Conservation (phyloP, 2,113 vertebrate species). For the Tychaedon coryphoeus region DNA sequence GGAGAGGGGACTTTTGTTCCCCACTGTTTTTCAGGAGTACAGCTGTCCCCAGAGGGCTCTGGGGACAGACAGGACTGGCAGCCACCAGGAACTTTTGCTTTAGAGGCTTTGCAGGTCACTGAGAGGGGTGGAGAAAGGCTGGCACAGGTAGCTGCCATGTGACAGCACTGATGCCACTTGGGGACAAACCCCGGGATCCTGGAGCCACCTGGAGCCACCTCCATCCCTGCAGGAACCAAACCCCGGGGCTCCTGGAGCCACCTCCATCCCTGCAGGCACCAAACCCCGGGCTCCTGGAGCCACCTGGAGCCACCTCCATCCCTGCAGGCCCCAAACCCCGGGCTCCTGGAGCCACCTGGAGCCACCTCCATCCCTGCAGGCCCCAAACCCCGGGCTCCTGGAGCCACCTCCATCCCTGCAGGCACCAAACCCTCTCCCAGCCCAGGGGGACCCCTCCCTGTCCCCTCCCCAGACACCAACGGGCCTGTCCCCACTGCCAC, state of each 20-base stretch:
- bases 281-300: not conserved
- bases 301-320: too few relatives aligned
- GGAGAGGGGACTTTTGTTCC: not conserved
- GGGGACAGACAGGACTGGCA: not conserved
- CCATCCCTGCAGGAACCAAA: too few relatives aligned
- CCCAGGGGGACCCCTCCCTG: too few relatives aligned
- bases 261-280: too few relatives aligned
- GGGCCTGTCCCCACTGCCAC: not conserved
- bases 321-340: too few relatives aligned
- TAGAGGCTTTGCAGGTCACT: rapidly evolving
- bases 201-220: too few relatives aligned
- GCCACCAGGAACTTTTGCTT: not conserved
- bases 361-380: too few relatives aligned
- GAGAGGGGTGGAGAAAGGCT: not conserved
- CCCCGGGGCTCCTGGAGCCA: too few relatives aligned
- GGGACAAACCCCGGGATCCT: not conserved
- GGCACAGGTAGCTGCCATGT: not conserved
- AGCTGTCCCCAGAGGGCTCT: not conserved
- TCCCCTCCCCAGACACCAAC: rapidly evolving
- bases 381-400: too few relatives aligned
- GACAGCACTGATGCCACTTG: not conserved
- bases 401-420: too few relatives aligned
- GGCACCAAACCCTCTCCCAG: too few relatives aligned
- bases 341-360: too few relatives aligned
- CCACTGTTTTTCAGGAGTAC: not conserved